phyloP scores from a whole-genome alignment of 2,888 invertebrate genomes.

The Bruchidius siliquastri region DNA sequence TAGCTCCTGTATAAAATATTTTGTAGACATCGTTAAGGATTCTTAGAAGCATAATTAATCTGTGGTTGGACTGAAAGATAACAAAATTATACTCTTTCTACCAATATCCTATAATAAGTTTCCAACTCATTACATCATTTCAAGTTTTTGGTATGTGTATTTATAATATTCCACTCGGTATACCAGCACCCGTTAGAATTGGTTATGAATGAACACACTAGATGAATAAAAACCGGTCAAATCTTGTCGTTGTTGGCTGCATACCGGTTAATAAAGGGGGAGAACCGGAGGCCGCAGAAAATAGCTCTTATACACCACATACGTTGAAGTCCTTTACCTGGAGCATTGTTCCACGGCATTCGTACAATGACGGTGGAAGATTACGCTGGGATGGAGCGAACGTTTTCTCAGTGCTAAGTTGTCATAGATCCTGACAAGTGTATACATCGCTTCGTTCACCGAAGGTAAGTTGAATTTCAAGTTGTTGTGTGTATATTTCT shows the following conservation, averaged over 20 bases:
- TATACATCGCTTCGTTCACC: background rate
- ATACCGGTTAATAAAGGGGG: background rate
- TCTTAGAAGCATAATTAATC: no score
- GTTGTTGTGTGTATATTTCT: background rate
- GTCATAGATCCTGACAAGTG: background rate
- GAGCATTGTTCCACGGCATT: background rate
- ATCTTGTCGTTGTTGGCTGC: background rate
- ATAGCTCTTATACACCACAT: background rate
- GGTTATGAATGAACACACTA: conserved; percentile 16
- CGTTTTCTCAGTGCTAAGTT: background rate
- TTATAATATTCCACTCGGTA: no score
- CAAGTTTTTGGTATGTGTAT: no score
- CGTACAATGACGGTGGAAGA: background rate
- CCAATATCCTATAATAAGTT: no score
- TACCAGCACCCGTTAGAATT: background rate
- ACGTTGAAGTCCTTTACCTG: background rate
- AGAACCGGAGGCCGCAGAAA: background rate
- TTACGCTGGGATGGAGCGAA: background rate
- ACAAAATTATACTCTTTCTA: no score
- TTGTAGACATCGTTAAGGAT: no score
- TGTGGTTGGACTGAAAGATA: no score
- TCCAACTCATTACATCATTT: no score
- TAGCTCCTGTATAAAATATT: no score
- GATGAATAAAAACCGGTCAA: conserved; percentile 24
- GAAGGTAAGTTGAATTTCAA: background rate